Conservation (phyloP, 2,888 invertebrate genomes). For the Trichogramma evanescens region DNA sequence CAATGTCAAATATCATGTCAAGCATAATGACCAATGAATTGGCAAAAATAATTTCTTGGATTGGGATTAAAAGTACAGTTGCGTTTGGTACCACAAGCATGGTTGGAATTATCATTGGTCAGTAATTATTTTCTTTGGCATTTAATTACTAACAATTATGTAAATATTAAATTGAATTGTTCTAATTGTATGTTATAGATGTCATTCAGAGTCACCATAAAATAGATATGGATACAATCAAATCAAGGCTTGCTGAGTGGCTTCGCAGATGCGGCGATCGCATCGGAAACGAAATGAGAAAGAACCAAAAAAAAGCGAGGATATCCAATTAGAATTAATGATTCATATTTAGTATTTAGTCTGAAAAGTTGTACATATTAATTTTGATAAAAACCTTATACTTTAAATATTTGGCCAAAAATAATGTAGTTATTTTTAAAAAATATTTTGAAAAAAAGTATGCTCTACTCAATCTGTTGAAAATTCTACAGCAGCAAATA, state of each 20-base stretch:
- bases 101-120: constrained; percentile 12
- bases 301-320: constrained; percentile 3
- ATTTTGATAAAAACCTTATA: too few species aligned
- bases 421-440: too few species aligned
- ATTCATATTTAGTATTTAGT: too few species aligned
- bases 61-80: constrained; percentile 11
- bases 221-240: constrained; percentile 13
- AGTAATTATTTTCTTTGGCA: not conserved
- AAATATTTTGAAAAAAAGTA: too few species aligned
- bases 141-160: not conserved
- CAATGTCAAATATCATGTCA: constrained; percentile 14
- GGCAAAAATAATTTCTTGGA: constrained; percentile 13
- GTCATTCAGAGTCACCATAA: constrained; percentile 10
- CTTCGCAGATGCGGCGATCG: constrained; percentile 18
- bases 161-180: not conserved
- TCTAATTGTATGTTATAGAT: not conserved
- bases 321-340: too few species aligned
- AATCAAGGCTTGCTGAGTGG: constrained; percentile 16
- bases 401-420: too few species aligned
- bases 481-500: too few species aligned
- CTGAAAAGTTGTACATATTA: too few species aligned
- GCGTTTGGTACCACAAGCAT: constrained; percentile 13
- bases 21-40: constrained; percentile 17
- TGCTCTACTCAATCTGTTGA: too few species aligned
- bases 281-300: constrained; percentile 12